Percentiles rank a stretch among this genome's conserved stretches.
Evolutionary conservation across 1,140 invertebrate genomes (phyloP).

Genomic region (Anoplophora glabripennis): DNA sequence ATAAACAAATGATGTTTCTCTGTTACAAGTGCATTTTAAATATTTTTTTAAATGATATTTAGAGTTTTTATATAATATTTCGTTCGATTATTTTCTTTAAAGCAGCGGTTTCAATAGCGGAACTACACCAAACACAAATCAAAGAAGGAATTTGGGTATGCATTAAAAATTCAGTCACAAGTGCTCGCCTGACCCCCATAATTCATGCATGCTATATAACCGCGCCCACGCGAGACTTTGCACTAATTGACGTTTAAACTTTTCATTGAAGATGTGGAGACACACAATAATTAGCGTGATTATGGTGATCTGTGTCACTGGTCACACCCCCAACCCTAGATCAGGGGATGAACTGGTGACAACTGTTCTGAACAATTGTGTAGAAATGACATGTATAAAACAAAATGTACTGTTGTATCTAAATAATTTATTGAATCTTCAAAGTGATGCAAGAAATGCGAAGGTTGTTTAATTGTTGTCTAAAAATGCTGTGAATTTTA

Average conservation of each 20-base stretch:
- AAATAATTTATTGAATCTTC: conserved; percentile 64
- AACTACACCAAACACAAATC: conserved; percentile 28
- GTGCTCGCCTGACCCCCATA: conserved; percentile 40
- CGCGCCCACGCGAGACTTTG: conserved; percentile 44
- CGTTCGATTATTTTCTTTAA: no score
- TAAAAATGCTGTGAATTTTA: conserved; percentile 40
- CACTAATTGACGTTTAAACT: conserved; percentile 32
- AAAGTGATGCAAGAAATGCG: conserved; percentile 54
- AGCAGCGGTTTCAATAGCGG: conserved; percentile 31
- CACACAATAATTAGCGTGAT: conserved; percentile 39
- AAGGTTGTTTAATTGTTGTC: conserved; percentile 33
- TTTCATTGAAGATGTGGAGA: conserved; percentile 44
- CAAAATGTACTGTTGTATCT: conserved; percentile 69
- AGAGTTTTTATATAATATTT: no score
- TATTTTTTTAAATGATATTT: no score
- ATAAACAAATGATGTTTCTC: no score
- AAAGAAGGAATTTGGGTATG: conserved; percentile 21
- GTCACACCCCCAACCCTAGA: conserved; percentile 55
- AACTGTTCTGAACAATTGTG: conserved; percentile 69
- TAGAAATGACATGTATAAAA: conserved; percentile 67
- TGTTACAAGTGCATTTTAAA: no score
- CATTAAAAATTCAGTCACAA: conserved; percentile 17
- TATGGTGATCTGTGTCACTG: conserved; percentile 51
- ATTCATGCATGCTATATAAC: conserved; percentile 44
- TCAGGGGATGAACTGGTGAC: conserved; percentile 67